Conservation (phyloP, 2,888 invertebrate species). For the Thysanoteuthis rhombus region DNA sequence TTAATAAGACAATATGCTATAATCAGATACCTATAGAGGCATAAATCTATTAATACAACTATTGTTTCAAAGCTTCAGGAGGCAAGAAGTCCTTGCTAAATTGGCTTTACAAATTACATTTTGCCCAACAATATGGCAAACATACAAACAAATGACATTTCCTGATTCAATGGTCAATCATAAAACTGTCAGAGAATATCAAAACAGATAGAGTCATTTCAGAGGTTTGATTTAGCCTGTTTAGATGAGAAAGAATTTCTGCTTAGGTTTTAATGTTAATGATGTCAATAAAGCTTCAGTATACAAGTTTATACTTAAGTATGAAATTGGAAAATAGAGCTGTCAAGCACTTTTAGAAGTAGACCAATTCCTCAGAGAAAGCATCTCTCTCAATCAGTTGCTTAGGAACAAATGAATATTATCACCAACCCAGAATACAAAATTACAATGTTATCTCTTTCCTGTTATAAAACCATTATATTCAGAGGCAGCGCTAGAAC, state of each 20-base stretch:
- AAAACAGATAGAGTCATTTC: background rate
- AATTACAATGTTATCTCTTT: background rate
- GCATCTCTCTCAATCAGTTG: background rate
- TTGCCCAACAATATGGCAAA: background rate
- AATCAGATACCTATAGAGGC: too few relatives aligned
- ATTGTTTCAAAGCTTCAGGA: background rate
- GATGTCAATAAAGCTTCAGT: background rate
- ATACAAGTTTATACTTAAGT: background rate
- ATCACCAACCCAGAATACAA: too few relatives aligned
- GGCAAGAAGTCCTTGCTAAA: background rate
- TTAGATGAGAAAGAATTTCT: background rate
- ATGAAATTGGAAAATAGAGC: background rate
- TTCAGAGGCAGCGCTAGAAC: background rate
- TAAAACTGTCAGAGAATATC: slow-evolving; percentile 12
- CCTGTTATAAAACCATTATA: background rate
- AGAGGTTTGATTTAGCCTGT: background rate
- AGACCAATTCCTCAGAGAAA: background rate
- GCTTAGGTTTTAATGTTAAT: background rate
- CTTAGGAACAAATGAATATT: too few relatives aligned
- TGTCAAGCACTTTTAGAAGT: background rate
- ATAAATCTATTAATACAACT: background rate
- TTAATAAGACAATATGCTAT: too few relatives aligned
- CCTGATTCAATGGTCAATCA: slow-evolving; percentile 12
- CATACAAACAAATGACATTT: background rate
- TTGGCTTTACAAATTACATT: background rate